Evolutionary conservation across 2,797 vertebrate genomes (phyloP), one percentile per base, ranked within the genome.

Genomic region (Rhinella marina): DNA sequence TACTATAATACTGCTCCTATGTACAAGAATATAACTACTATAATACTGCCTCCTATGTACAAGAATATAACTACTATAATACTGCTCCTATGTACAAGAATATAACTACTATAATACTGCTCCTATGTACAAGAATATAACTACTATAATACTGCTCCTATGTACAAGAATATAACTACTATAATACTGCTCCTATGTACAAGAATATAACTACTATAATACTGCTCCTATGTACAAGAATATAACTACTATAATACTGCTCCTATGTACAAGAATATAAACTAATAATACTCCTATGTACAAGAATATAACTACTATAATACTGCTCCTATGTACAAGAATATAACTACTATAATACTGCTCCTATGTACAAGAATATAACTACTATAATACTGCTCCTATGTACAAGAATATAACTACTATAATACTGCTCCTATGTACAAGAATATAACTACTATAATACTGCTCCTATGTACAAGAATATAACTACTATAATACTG

Each of bases 371-470:
- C 68, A 72, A 72, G 68, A 72, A 72, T 32, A 72, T 68, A 29
- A 32, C 27, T 72, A 72, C 68, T 72, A 41, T 32, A 72, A 72
- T 72, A 72, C 68, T 41, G 68, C 29, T 41, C 68, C 68, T 54
- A 54, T 54, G 52, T 54, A 54, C 52, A 54, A 54, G 52, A 54
- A 54, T 54, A 54, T 54, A 54, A 32, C 68, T 72, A 72, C 68
- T 72, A 68, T 72, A 72, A 72, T 72, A 41, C 68, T 72, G 68
- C 70, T 21, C 32, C 29, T 72, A 72, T 32, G 14, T 41, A 72
- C 70, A 41, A 21, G 29, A 72, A 72, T 72, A 41, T 70, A 72
- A 72, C 29, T 41, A 72, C 70, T 72, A 70, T 72, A 72, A 72
- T 72, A 72, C 29, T 41, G 70, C 32, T 23, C 32, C 70, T 72